These are phyloP conservation scores for Altica lythri DNA, from an alignment of 2,888 invertebrate species.

Conservation along the genomic window DNA sequence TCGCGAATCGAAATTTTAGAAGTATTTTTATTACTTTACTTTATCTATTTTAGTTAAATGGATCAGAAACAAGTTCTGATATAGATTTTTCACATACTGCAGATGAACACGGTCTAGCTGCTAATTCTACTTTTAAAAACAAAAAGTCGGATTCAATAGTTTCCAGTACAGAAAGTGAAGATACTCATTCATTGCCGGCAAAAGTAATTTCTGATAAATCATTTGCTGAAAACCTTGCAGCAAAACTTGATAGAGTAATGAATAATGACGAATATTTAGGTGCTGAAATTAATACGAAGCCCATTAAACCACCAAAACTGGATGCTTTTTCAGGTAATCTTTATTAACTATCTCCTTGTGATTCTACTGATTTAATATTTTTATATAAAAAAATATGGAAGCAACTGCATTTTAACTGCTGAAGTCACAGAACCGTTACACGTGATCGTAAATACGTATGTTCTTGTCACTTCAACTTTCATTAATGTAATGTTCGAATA, in stretches of 20 bases:
- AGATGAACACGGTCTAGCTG: slow-evolving; percentile 40
- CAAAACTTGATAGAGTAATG: slow-evolving; percentile 61
- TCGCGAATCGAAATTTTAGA: no score
- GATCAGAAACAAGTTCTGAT: slow-evolving; percentile 49
- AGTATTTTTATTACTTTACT: no score
- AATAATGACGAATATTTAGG: slow-evolving; percentile 46
- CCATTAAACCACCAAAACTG: slow-evolving; percentile 46
- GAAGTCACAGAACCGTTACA: no score
- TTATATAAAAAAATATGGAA: slow-evolving; percentile 2
- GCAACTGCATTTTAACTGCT: no score
- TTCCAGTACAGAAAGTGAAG: slow-evolving; percentile 43
- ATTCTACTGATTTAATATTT: not conserved
- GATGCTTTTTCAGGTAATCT: slow-evolving; percentile 12
- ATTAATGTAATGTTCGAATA: no score
- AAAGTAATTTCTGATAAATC: slow-evolving; percentile 49
- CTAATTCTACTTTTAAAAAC: slow-evolving; percentile 49
- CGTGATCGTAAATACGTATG: no score
- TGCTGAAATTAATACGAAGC: slow-evolving; percentile 58
- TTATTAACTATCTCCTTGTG: not conserved
- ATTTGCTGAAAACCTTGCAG: slow-evolving; percentile 67
- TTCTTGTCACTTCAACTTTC: no score
- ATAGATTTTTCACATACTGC: slow-evolving; percentile 40
- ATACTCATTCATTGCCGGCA: slow-evolving; percentile 39
- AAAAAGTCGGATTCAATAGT: slow-evolving; percentile 35
- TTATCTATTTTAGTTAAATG: slow-evolving; percentile 41